A percentile compares a stretch with the other conserved stretches of the same genome.
phyloP scores from a whole-genome alignment of 2,888 invertebrate species.

The Trissonchulus latispiculum region DNA sequence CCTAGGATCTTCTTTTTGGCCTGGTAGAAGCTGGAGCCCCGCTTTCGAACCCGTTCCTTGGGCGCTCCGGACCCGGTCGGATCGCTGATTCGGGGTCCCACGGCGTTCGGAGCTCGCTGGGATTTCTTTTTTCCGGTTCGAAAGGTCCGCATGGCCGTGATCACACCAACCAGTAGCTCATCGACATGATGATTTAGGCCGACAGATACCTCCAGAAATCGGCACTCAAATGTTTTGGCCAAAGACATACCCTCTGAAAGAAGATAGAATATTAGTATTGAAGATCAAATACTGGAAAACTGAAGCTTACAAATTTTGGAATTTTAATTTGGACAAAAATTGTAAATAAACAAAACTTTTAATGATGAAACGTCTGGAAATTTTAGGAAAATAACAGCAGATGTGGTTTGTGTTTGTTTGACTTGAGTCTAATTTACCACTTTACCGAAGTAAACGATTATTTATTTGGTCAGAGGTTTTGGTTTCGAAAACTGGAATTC shows the following conservation, averaged over 20 bases:
- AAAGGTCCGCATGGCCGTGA: neutral
- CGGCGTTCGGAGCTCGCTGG: neutral
- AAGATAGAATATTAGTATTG: too few relatives aligned
- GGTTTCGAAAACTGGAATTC: too few relatives aligned
- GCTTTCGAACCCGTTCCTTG: neutral
- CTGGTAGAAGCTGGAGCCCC: neutral
- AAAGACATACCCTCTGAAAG: constrained; percentile 12
- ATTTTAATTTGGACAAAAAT: too few relatives aligned
- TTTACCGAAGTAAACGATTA: too few relatives aligned
- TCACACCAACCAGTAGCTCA: constrained; percentile 12
- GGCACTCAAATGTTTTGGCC: neutral
- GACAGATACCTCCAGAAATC: constrained; percentile 7
- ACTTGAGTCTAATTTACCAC: too few relatives aligned
- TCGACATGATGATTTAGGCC: constrained; percentile 14
- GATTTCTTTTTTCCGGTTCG: neutral
- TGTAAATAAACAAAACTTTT: too few relatives aligned
- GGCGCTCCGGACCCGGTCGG: neutral
- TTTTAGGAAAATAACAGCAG: too few relatives aligned
- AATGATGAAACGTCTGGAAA: too few relatives aligned
- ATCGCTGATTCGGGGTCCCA: neutral
- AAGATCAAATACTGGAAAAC: too few relatives aligned
- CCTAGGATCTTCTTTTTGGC: neutral
- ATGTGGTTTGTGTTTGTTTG: too few relatives aligned
- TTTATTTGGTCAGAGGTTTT: too few relatives aligned
- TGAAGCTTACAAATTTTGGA: too few relatives aligned